Evolutionary conservation across 2,113 vertebrate species (phyloP).

Genomic region (Hipposideros armiger): DNA sequence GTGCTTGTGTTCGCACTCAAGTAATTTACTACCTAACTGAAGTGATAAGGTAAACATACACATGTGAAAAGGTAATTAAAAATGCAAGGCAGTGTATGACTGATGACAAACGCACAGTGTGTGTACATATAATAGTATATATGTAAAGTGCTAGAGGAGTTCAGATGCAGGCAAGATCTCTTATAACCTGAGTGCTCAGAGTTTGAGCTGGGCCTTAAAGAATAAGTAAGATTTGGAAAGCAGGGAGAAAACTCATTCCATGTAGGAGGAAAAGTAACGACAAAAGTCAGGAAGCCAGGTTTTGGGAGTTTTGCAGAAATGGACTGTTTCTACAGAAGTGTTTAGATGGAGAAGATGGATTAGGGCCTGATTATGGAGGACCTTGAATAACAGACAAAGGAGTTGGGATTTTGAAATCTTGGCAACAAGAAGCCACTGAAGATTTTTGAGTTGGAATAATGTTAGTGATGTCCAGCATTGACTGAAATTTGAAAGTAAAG

Average conservation of each 20-base stretch:
- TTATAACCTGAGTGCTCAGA: not conserved
- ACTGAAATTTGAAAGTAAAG: not conserved
- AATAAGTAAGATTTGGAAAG: not conserved
- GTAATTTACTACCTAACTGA: not conserved
- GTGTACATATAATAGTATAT: not conserved
- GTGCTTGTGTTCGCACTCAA: not conserved
- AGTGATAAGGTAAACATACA: not conserved
- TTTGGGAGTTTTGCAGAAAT: not conserved
- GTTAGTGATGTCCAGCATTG: not conserved
- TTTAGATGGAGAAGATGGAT: not conserved
- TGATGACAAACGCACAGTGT: not conserved
- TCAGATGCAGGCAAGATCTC: not conserved
- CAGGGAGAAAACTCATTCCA: not conserved
- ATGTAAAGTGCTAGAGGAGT: not conserved
- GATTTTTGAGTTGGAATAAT: slow-evolving; percentile 6
- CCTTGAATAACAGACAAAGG: not conserved
- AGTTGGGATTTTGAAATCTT: not conserved
- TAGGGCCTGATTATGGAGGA: not conserved
- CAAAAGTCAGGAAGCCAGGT: not conserved
- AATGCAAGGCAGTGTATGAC: not conserved
- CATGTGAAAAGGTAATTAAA: not conserved
- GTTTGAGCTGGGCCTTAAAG: not conserved
- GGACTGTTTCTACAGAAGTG: not conserved
- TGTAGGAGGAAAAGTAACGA: not conserved
- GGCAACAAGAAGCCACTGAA: not conserved